Conservation (phyloP, 2,888 invertebrate species). For the Criorhina ranunculi region DNA sequence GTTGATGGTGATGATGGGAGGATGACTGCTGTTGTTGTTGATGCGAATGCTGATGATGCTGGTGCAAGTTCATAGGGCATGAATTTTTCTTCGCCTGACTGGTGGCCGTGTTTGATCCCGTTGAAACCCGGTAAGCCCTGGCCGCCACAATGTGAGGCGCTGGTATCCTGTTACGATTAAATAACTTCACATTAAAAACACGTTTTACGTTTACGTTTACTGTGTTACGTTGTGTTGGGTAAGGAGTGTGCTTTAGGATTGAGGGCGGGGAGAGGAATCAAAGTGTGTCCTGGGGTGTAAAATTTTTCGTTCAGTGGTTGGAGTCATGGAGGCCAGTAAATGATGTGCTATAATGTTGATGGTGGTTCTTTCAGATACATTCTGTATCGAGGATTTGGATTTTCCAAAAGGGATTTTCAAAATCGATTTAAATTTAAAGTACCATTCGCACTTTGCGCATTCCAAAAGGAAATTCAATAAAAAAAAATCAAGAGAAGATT, state of each 20-base stretch:
- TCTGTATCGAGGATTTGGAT: slow-evolving; percentile 45
- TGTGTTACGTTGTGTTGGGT: slow-evolving; percentile 40
- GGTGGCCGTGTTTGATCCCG: slow-evolving; percentile 68
- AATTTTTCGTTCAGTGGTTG: slow-evolving; percentile 20
- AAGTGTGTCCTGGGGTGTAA: slow-evolving; percentile 51
- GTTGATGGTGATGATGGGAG: slow-evolving; percentile 63
- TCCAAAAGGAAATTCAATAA: slow-evolving; percentile 59
- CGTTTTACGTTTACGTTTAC: slow-evolving; percentile 66
- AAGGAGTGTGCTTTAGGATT: not conserved
- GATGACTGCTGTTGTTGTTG: slow-evolving; percentile 57
- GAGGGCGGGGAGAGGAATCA: slow-evolving; percentile 6
- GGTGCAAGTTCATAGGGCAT: slow-evolving; percentile 70
- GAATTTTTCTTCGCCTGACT: slow-evolving; percentile 71
- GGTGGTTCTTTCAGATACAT: slow-evolving; percentile 39
- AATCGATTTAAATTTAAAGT: slow-evolving; percentile 69
- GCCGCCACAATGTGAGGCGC: slow-evolving; percentile 87
- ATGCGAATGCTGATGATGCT: slow-evolving; percentile 73
- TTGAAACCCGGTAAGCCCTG: slow-evolving; percentile 85
- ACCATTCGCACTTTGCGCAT: slow-evolving; percentile 62
- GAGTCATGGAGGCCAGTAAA: slow-evolving; percentile 59
- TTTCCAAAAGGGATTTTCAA: slow-evolving; percentile 43
- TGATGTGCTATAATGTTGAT: slow-evolving; percentile 39
- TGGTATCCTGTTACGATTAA: slow-evolving; percentile 84
- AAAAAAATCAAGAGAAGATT: slow-evolving; percentile 32
- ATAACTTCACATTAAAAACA: slow-evolving; percentile 76